Evolutionary conservation across 2,113 vertebrate species (phyloP), one percentile per base, ranked within the genome.

Genomic region (Acanthisitta chloris): DNA sequence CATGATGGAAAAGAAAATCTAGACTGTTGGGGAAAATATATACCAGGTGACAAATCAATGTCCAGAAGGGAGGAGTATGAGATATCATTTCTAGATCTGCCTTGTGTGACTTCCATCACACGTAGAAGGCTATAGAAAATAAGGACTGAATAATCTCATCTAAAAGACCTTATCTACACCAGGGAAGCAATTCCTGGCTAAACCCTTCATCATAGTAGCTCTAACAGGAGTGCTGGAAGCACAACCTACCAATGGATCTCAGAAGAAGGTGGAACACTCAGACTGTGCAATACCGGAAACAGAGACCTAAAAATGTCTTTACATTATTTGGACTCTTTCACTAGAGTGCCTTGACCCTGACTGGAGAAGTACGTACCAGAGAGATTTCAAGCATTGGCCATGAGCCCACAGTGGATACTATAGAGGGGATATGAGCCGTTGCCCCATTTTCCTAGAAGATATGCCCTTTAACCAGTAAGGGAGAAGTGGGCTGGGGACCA

Each of bases 401-500:
- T 67, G 46, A 86, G 15, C 28, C 62, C 17, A 4, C 12, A 15
- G 2, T 38, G 94, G 54, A 28, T 2, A 10, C 9, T 69, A 17
- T 20, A 72, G 31, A 48, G 61, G 12, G 64, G 45, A 51, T 6
- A 36, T 25, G 5, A 91, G 23, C 33, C n/a, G 70, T 66, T 91
- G 94, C 46, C 90, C 76, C 1, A 2, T 97, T 65, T 64, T 96
- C 25, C 25, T 81, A 2, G 6, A 69, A 40, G 95, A 97, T 2
- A 36, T 8, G 6, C 54, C 6, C 89, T 93, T 90, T 24, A 72
- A 70, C 17, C 19, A 64, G 97, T 97, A 82, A 97, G 97, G 34
- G 21, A 77, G 10, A 19, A 19, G 26, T 31, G 79, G 87, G 34
- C 13, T 36, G 45, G 3, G 16, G 34, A 43, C 46, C 8, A n/a